These are phyloP conservation scores for Phoenicopterus ruber DNA, from an alignment of 2,113 vertebrate genomes.

Conservation along the genomic window DNA sequence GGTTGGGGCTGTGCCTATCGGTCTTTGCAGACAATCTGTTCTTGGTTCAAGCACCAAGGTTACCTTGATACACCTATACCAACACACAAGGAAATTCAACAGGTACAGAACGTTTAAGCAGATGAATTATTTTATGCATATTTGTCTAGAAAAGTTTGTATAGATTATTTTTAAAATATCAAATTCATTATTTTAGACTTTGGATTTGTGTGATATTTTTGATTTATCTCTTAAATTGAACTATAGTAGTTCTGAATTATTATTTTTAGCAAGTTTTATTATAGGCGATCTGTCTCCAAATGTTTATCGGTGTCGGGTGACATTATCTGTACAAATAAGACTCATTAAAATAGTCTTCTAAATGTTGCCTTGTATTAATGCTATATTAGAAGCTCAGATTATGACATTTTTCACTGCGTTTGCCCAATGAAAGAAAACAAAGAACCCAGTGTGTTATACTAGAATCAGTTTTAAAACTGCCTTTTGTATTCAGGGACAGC, in stretches of 20 bases:
- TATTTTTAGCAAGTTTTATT: background rate
- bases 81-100: slow-evolving; percentile 91
- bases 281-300: background rate
- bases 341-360: background rate
- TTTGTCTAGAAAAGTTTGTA: background rate
- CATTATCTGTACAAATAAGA: background rate
- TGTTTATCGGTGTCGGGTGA: background rate
- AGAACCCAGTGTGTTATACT: background rate
- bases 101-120: slow-evolving; percentile 71
- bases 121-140: background rate
- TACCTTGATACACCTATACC: slow-evolving; percentile 82
- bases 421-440: background rate
- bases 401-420: background rate
- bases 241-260: background rate
- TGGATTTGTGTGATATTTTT: background rate
- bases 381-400: background rate
- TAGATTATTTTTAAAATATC: background rate
- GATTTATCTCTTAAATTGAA: background rate
- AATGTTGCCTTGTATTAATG: background rate
- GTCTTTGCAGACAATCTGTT: slow-evolving; percentile 94
- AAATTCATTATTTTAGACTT: background rate
- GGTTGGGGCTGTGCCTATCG: slow-evolving; percentile 98
- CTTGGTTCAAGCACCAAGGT: slow-evolving; percentile 94
- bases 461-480: background rate
- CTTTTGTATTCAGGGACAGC: background rate